phyloP scores from a whole-genome alignment of 2,888 invertebrate species.

The Brachypalpus laphriformis region DNA sequence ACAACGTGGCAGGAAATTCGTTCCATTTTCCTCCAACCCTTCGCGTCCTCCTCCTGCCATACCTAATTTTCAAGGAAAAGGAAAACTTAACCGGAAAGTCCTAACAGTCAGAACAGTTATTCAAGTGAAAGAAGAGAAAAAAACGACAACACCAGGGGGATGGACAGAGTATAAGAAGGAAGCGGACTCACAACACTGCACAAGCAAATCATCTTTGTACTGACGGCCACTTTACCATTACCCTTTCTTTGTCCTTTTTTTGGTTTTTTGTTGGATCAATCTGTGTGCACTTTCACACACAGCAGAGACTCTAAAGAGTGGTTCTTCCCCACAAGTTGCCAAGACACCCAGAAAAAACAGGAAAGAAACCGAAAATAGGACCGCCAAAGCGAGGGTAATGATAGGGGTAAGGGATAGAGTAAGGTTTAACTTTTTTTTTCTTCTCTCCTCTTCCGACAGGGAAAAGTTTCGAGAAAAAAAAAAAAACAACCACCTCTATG shows the following conservation, averaged over 20 bases:
- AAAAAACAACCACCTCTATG: conserved; percentile 43
- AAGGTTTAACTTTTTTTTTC: conserved; percentile 54
- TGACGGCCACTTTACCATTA: conserved; percentile 68
- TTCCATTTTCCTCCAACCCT: neutral
- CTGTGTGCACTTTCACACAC: conserved; percentile 27
- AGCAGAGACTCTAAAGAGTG: conserved; percentile 25
- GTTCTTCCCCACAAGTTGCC: conserved; percentile 39
- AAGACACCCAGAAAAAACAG: conserved; percentile 35
- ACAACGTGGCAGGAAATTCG: conserved; percentile 39
- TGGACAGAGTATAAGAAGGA: neutral
- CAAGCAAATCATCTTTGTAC: conserved; percentile 65
- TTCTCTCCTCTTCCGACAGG: neutral
- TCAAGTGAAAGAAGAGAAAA: conserved; percentile 43
- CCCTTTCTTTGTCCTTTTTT: neutral
- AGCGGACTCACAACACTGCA: conserved; percentile 30
- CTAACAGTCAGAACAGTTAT: conserved; percentile 66
- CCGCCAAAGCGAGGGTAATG: conserved; percentile 48
- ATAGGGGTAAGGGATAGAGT: conserved; percentile 44
- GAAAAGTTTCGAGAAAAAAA: conserved; percentile 43
- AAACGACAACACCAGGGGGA: neutral
- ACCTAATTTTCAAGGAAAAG: conserved; percentile 45
- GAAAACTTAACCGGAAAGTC: conserved; percentile 65
- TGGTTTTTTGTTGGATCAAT: neutral
- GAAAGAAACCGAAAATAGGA: conserved; percentile 6
- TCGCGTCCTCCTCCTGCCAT: neutral